phyloP scores from a whole-genome alignment of 2,113 vertebrate species.

The Eudyptes chrysolophus region DNA sequence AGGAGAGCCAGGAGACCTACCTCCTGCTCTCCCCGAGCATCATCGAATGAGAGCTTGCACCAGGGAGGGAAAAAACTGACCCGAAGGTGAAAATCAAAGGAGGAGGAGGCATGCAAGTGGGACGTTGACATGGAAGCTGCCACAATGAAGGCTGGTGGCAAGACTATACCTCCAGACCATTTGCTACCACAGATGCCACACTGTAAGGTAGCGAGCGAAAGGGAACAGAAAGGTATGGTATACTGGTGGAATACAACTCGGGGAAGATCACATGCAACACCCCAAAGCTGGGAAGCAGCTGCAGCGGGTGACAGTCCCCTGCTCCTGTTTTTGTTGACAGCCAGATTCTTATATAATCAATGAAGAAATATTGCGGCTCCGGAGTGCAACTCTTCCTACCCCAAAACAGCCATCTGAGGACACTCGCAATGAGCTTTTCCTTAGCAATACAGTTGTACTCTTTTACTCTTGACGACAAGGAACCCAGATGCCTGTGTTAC shows the following conservation, averaged over 20 bases:
- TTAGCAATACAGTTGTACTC: neutral
- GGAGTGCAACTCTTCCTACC: neutral
- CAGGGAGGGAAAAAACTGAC: neutral
- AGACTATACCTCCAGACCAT: neutral
- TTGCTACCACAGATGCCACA: neutral
- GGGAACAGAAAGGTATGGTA: neutral
- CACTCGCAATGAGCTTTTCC: neutral
- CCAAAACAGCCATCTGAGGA: neutral
- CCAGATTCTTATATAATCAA: neutral
- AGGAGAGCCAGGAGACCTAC: neutral
- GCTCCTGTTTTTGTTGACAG: neutral
- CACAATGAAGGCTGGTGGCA: neutral
- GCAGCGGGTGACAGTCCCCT: neutral
- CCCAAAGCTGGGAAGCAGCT: neutral
- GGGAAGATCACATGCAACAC: neutral
- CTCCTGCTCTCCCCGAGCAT: neutral
- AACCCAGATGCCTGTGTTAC: neutral
- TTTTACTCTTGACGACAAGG: neutral
- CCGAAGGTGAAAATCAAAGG: neutral
- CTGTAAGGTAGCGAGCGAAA: neutral
- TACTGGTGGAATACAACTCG: neutral
- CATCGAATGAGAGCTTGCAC: rapidly evolving
- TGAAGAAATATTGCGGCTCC: neutral
- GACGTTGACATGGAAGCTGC: neutral
- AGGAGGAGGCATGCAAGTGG: neutral